Base-by-base conservation (phyloP, 2,113 vertebrate genomes). In the Ondatra zibethicus region DNA sequence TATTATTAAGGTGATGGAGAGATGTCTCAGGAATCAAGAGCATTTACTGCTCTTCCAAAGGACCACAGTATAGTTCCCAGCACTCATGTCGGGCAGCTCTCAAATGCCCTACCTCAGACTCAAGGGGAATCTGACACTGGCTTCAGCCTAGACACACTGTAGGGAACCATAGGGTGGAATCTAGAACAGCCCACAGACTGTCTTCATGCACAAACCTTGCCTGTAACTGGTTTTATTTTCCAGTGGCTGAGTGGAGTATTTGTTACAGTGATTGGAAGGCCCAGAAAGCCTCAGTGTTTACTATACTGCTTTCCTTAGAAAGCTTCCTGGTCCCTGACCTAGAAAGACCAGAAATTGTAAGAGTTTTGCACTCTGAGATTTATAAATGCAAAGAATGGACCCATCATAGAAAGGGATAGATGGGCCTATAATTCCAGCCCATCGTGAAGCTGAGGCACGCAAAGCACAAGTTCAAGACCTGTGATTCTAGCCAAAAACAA, bases 81-180 rank as follows among this genome's bases (percentile, higher is more conserved):
- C 14, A 63, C n/a, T 27, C 55, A 42, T 84, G 55, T 42, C 55
- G 17, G 25, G 13, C 7, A 45, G n/a, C 61, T 86, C 31, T 47
- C 4, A 66, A 45, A 17, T 47, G 16, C 16, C 21, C 39, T 66
- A 23, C 65, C 9, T 45, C 14, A 17, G 42, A 39, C 25, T 65
- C 82, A 42, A 66, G 61, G 29, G 29, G 4, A 0, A 36, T 33
- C n/a, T 39, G 12, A 84, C 55, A 55, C 0, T 4, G 19, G 50
- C 33, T 58, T n/a, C 21, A 1, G 10, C 12, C n/a, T 33, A 78
- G 5, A 76, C 5, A 0, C 23, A 27, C 42, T 0, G 0, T 45
- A 29, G 42, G 11, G 25, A 76, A 45, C 13, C 45, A 4, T 27
- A 84, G 27, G 12, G 4, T 78, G 29, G 29, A 42, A 39, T 87